Percentiles rank a stretch among this genome's conserved stretches.
Conservation (phyloP, 53 echinoderm and acorn worm genomes). For the Echinometra lucunter region DNA sequence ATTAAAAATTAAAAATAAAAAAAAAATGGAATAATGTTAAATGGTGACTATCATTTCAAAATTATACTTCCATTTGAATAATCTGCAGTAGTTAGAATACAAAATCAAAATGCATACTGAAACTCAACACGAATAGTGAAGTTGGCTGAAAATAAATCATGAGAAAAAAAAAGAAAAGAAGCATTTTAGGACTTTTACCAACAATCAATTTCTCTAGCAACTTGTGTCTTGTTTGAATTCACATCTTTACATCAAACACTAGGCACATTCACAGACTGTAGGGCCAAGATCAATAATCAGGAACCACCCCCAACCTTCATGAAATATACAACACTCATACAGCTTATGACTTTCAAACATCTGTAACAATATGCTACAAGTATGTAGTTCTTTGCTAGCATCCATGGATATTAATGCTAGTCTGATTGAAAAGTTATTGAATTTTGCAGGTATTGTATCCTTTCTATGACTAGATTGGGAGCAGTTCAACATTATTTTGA, state of each 20-base stretch:
- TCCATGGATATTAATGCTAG: neutral
- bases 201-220: conserved; percentile 51
- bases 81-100: neutral
- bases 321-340: neutral
- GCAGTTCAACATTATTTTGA: neutral
- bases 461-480: neutral
- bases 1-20: too few species aligned
- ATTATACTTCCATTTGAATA: neutral
- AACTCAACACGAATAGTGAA: neutral
- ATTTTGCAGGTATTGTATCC: neutral
- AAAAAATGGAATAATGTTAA: conserved; percentile 1
- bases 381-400: neutral
- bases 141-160: neutral
- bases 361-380: neutral
- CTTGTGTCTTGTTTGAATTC: conserved; percentile 51
- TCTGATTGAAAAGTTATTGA: neutral
- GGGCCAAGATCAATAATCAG: neutral
- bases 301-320: neutral
- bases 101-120: neutral
- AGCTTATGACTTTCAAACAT: neutral
- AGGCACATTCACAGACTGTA: conserved; percentile 13
- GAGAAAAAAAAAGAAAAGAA: neutral
- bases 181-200: neutral
- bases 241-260: neutral
- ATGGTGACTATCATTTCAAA: neutral